Evolutionary conservation across 2,113 vertebrate genomes (phyloP), one percentile per base, ranked within the genome.

Genomic region (Ceyx melanurus): DNA sequence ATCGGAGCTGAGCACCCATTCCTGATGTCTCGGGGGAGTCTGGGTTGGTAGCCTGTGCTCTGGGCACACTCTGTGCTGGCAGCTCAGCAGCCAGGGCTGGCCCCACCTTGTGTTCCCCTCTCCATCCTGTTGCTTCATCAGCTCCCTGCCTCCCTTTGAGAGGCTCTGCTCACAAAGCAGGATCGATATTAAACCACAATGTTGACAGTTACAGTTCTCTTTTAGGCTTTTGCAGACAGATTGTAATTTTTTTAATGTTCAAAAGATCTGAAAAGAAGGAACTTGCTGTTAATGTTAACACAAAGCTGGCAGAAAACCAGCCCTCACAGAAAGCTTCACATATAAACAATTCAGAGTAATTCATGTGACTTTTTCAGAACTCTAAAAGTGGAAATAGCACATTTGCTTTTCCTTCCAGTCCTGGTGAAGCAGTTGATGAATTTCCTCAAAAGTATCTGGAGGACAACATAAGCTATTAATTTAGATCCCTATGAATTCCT

Each of bases 271-370:
- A 93, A 95, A 93, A 93, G 95, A 95, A 93, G 94, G 92, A 95
- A 90, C 90, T 96, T 82, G 91, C 81, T 95, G 86, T 96, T 94
- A 96, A 95, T 93, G 85, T 94, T 94, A 96, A 95, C 91, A 96
- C 94, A 95, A 96, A 95, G 78, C 92, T 96, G 95, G 91, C 95
- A 96, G 92, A 67, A 89, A 82, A 88, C 83, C 96, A 96, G 93
- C 86, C 83, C 82, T 85, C 92, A 58, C 91, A 93, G 89, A 96
- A 80, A 95, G 87, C 89, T 85, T 89, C 91, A 77, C 78, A 46
- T 82, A 85, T 79, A 93, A 95, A 94, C 96, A 96, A 93, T 93
- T 92, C 84, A 42, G 82, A 95, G 87, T 92, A 93, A 92, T 89
- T 86, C 88, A 66, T 89, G 74, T 95, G 90, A 96, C 91, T 91